phyloP scores from a whole-genome alignment of 2,888 invertebrate species.

The Harpagoxenus sublaevis region DNA sequence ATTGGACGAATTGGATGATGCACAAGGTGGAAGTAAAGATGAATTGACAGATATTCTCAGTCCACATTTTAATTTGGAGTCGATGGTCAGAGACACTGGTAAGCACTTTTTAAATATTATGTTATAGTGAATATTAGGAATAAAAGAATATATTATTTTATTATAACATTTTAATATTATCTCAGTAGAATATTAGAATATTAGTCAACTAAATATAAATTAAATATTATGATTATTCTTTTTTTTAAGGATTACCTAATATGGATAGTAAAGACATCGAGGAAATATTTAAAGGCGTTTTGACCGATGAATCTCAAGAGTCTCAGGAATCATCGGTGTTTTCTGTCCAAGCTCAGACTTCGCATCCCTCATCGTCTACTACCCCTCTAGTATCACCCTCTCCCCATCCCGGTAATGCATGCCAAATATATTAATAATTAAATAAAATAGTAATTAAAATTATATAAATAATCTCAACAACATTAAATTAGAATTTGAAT shows the following conservation, averaged over 20 bases:
- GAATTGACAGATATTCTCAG: conserved; percentile 90
- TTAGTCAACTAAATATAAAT: not conserved
- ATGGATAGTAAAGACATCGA: conserved; percentile 97
- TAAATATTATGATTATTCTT: not conserved
- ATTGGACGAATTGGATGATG: conserved; percentile 87
- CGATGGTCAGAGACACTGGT: conserved; percentile 90
- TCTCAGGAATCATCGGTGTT: conserved; percentile 91
- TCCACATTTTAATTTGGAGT: conserved; percentile 92
- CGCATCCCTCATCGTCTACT: conserved; percentile 81
- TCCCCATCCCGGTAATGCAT: conserved; percentile 82
- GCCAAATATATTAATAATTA: conserved; percentile 11
- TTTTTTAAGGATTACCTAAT: conserved; percentile 89
- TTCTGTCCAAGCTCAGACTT: conserved; percentile 81
- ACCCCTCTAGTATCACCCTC: conserved; percentile 85
- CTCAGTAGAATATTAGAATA: not conserved
- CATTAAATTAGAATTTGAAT: not conserved
- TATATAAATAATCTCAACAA: not conserved
- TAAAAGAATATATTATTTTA: not conserved
- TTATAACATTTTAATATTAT: conserved; percentile 4
- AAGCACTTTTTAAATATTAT: conserved; percentile 51
- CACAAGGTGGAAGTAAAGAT: conserved; percentile 90
- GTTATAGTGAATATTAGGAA: not conserved
- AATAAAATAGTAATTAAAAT: conserved; percentile 8
- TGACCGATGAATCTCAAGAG: conserved; percentile 94
- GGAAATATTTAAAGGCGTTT: conserved; percentile 96